Evolutionary conservation across 2,888 invertebrate genomes (phyloP), one percentile per base, ranked within the genome.

Genomic region (Oxytorus armatus): DNA sequence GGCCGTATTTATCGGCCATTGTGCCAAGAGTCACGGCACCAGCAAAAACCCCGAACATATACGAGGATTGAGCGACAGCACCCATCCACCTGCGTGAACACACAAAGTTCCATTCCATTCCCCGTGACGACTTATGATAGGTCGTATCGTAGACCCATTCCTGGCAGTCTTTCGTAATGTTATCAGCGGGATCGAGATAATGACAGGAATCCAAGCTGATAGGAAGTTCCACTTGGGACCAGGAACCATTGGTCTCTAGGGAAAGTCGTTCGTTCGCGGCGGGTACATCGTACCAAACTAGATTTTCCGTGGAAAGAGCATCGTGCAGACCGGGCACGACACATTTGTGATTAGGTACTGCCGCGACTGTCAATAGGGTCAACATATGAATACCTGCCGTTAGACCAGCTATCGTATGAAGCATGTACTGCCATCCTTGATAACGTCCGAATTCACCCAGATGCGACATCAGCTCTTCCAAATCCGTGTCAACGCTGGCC

Each of bases 361-460:
- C 96, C 0, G 96, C 96, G 0, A 97, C 96, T 0, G 96, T 96
- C 8, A 96, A 95, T 73, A 97, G 91, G 0, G 96, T 95, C 81
- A 97, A 91, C 96, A 97, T 97, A 89, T 97, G 96, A 88, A 96
- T 92, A 10, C 97, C 97, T 1, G 97, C 96, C 0, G 96, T 96
- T 86, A 96, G 92, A 0, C 95, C 97, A 7, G 96, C 95, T 51
- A 97, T 90, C 68, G 96, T 94, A 90, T 96, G 97, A 0, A 97
- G 93, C 49, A 95, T 92, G 90, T 96, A 96, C 91, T 97, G 97
- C 92, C 94, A 95, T 84, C 94, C 94, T 92, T 97, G 97, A 90
- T 97, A 97, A 86, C 94, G 95, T 65, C 97, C 97, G 91, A 96
- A 97, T 90, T 97, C 96, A 66, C 97, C 97, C 18, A 91, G 81